Evolutionary conservation across 2,797 vertebrate species (phyloP).

Genomic region (Neosalanx taihuensis): DNA sequence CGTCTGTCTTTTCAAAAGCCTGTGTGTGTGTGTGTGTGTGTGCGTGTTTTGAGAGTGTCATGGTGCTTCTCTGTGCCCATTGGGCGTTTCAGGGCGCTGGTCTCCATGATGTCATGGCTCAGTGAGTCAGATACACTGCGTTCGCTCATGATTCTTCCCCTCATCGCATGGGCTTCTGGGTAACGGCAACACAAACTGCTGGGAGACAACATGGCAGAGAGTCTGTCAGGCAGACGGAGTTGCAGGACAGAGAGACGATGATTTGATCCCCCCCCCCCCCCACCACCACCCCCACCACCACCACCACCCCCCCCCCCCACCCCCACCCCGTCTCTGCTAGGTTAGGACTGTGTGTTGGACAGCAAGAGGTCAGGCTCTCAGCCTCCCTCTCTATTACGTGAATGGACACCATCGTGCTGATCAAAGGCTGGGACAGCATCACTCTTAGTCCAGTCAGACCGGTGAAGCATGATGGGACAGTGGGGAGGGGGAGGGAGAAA

Average conservation of each 20-base stretch:
- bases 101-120: slow-evolving; percentile 1
- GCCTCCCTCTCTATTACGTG: too few relatives aligned
- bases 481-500: not conserved
- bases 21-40: not conserved
- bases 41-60: not conserved
- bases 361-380: too few relatives aligned
- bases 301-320: too few relatives aligned
- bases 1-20: not conserved
- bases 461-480: not conserved
- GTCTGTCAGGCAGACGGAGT: not conserved
- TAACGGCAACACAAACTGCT: not conserved
- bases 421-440: not conserved
- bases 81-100: not conserved
- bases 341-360: too few relatives aligned
- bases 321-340: too few relatives aligned
- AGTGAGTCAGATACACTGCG: not conserved
- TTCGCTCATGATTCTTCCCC: not conserved
- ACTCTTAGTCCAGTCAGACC: not conserved
- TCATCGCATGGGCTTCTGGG: not conserved
- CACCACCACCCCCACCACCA: too few relatives aligned
- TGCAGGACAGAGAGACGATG: not conserved
- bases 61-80: not conserved
- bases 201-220: not conserved
- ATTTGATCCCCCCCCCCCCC: too few relatives aligned
- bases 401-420: too few relatives aligned